These are phyloP conservation scores for Perizoma affinitatum DNA, from an alignment of 2,888 invertebrate species.

Conservation along the genomic window DNA sequence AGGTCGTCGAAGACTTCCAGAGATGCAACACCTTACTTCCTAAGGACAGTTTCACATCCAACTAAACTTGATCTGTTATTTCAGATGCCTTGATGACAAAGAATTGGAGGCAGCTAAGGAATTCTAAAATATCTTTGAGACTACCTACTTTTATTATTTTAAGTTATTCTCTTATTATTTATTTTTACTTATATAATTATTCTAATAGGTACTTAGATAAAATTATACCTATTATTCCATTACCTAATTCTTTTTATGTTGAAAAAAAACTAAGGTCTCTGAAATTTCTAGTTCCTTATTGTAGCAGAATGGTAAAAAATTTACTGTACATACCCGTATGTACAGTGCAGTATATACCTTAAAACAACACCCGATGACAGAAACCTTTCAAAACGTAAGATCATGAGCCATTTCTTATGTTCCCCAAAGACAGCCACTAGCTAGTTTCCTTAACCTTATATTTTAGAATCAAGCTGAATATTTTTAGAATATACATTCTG, in stretches of 20 bases:
- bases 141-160: not conserved
- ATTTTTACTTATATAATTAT: not conserved
- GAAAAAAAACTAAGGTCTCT: too few relatives aligned
- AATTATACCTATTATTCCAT: too few relatives aligned
- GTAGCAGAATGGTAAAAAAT: not conserved
- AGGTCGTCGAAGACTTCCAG: too few relatives aligned
- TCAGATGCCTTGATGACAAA: constrained; percentile 16
- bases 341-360: too few relatives aligned
- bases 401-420: constrained; percentile 30
- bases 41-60: too few relatives aligned
- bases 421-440: constrained; percentile 30
- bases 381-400: constrained; percentile 31
- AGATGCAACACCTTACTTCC: too few relatives aligned
- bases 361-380: constrained; percentile 18
- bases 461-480: constrained; percentile 39
- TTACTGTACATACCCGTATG: constrained; percentile 2
- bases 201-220: not conserved
- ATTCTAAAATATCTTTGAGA: constrained; percentile 1
- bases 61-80: constrained; percentile 8
- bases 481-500: constrained; percentile 46
- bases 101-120: constrained; percentile 11
- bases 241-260: too few relatives aligned
- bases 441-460: constrained; percentile 38
- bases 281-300: too few relatives aligned
- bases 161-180: not conserved